Evolutionary conservation across 2,113 vertebrate genomes (phyloP).

Genomic region (Mionectes macconnelli): DNA sequence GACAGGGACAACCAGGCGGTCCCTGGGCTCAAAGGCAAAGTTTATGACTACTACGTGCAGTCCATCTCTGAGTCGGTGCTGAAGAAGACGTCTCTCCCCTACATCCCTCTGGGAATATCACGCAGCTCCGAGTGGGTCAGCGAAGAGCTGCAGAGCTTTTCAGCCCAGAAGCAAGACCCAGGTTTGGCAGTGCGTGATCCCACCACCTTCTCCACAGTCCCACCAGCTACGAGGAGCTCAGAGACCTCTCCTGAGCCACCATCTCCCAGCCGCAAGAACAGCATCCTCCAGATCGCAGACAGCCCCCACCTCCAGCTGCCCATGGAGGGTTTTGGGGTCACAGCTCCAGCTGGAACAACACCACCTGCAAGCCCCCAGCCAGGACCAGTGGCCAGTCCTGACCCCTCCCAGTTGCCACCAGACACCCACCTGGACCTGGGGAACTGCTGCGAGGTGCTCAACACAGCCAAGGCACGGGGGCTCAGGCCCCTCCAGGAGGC

Average conservation of each 20-base stretch:
- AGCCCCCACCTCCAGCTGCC: slow-evolving; percentile 73
- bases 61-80: slow-evolving; percentile 76
- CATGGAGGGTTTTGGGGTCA: background rate
- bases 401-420: slow-evolving; percentile 55
- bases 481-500: slow-evolving; percentile 74
- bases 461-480: slow-evolving; percentile 77
- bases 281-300: slow-evolving; percentile 75
- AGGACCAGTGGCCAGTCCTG: slow-evolving; percentile 45
- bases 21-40: slow-evolving; percentile 74
- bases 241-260: background rate
- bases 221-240: background rate
- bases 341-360: background rate
- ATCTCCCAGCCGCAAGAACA: slow-evolving; percentile 57
- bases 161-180: rapidly evolving
- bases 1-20: background rate
- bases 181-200: rapidly evolving
- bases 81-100: background rate
- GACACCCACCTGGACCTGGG: slow-evolving; percentile 81
- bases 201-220: background rate
- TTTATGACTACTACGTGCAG: slow-evolving; percentile 85
- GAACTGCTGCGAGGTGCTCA: slow-evolving; percentile 85
- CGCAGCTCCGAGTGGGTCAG: rapidly evolving
- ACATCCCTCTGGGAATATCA: background rate
- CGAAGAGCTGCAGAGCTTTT: background rate
- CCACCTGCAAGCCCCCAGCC: background rate